Conservation (phyloP, 2,888 invertebrate species). For the Liodrosophila aerea region DNA sequence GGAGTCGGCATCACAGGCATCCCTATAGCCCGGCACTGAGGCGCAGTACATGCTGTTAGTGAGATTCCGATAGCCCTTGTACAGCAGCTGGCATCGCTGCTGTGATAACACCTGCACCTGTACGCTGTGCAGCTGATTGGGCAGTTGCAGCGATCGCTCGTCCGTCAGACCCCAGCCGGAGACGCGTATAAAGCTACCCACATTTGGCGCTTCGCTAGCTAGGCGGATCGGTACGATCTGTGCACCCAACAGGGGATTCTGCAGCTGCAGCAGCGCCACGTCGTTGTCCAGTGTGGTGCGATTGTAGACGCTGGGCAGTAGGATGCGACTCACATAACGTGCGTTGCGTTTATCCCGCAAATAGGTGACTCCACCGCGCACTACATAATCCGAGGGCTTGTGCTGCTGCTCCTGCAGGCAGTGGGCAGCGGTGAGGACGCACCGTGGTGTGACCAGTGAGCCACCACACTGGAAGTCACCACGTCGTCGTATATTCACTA, state of each 20-base stretch:
- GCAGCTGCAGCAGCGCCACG: constrained; percentile 69
- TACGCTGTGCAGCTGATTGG: constrained; percentile 71
- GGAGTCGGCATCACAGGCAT: constrained; percentile 80
- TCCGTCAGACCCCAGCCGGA: constrained; percentile 75
- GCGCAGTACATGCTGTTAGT: constrained; percentile 73
- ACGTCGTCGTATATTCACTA: constrained; percentile 69
- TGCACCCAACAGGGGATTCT: constrained; percentile 44
- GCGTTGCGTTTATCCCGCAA: constrained; percentile 59
- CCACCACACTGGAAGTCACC: constrained; percentile 77
- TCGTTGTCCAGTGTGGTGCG: constrained; percentile 66
- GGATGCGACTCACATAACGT: constrained; percentile 48
- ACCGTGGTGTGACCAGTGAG: constrained; percentile 67
- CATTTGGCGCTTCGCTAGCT: constrained; percentile 30
- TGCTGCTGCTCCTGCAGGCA: constrained; percentile 53
- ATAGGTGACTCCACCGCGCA: constrained; percentile 71
- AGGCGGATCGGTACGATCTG: constrained; percentile 53
- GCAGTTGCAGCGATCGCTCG: constrained; percentile 43
- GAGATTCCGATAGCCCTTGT: constrained; percentile 62
- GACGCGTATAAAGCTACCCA: constrained; percentile 59
- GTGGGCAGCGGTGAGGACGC: constrained; percentile 79
- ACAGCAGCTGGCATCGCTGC: constrained; percentile 50
- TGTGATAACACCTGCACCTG: constrained; percentile 60
- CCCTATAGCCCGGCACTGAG: constrained; percentile 62
- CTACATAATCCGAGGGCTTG: constrained; percentile 49
- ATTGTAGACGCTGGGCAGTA: constrained; percentile 56